Percentiles rank a stretch among this genome's conserved stretches.
phyloP scores from a whole-genome alignment of 2,888 invertebrate genomes.

The Abrostola triplasia region DNA sequence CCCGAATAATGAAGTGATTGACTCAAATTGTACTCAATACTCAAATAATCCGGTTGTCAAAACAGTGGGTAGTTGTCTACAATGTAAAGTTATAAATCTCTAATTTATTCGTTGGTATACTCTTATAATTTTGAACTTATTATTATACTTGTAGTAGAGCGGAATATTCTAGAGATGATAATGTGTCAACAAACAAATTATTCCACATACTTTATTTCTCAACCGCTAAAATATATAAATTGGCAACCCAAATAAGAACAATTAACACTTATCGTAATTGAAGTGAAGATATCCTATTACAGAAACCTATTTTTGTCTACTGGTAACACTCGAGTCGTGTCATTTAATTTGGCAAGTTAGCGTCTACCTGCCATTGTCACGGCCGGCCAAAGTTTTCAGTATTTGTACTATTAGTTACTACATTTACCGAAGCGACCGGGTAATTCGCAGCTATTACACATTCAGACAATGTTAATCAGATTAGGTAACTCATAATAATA shows the following conservation, averaged over 20 bases:
- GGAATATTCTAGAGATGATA: too few relatives aligned
- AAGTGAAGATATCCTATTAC: conserved; percentile 16
- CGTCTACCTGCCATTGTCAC: conserved; percentile 71
- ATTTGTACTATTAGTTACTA: conserved; percentile 45
- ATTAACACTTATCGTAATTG: conserved; percentile 14
- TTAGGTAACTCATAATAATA: conserved; percentile 7
- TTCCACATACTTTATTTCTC: too few relatives aligned
- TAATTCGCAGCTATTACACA: conserved; percentile 37
- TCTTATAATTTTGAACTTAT: too few relatives aligned
- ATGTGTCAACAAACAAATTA: too few relatives aligned
- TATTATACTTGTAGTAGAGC: too few relatives aligned
- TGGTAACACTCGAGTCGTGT: conserved; percentile 49
- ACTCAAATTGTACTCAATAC: too few relatives aligned
- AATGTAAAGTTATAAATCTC: too few relatives aligned
- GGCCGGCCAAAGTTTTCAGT: conserved; percentile 58
- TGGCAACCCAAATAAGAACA: neutral
- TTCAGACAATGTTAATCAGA: conserved; percentile 47
- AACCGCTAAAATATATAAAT: too few relatives aligned
- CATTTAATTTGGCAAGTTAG: conserved; percentile 63
- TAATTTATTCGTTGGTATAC: too few relatives aligned
- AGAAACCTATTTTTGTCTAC: conserved; percentile 21
- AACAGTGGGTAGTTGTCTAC: too few relatives aligned
- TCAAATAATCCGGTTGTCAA: too few relatives aligned
- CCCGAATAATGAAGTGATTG: too few relatives aligned
- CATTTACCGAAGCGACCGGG: conserved; percentile 28